Percentiles rank a stretch among this genome's conserved stretches.
Conservation (phyloP, 1,140 invertebrate genomes). For the Pissodes strobi region DNA sequence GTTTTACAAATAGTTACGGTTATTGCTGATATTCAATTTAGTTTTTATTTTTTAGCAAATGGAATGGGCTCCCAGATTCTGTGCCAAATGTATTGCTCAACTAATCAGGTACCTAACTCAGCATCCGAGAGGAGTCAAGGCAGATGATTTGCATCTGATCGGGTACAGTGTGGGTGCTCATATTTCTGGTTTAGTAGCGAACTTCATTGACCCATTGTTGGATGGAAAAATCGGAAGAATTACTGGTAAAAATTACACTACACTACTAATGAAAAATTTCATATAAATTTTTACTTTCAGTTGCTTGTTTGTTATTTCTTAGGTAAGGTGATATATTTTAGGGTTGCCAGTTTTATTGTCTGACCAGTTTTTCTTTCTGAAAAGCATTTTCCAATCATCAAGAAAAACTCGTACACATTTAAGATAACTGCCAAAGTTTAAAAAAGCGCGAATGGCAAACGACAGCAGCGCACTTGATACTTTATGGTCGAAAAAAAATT, state of each 20-base stretch:
- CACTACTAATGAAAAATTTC: not conserved
- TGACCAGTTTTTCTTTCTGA: too few relatives aligned
- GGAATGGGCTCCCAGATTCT: constrained; percentile 82
- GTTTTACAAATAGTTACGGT: too few relatives aligned
- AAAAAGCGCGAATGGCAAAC: too few relatives aligned
- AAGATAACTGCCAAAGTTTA: too few relatives aligned
- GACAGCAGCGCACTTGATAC: too few relatives aligned
- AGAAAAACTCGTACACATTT: too few relatives aligned
- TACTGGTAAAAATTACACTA: constrained; percentile 62
- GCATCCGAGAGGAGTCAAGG: constrained; percentile 73
- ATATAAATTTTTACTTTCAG: constrained; percentile 37
- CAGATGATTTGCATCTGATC: constrained; percentile 76
- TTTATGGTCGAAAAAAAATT: too few relatives aligned
- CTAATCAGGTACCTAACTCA: constrained; percentile 75
- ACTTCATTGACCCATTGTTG: constrained; percentile 66
- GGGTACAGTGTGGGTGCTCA: constrained; percentile 87
- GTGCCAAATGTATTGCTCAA: constrained; percentile 78
- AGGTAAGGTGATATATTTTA: too few relatives aligned
- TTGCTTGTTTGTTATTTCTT: too few relatives aligned
- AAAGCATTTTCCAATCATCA: too few relatives aligned
- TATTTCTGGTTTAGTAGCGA: constrained; percentile 80
- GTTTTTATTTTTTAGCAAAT: constrained; percentile 67
- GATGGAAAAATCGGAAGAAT: constrained; percentile 76
- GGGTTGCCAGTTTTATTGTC: too few relatives aligned
- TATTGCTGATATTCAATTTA: too few relatives aligned